These are phyloP conservation scores for Xyrauchen texanus DNA, from an alignment of 2,113 vertebrate species.

Conservation along the genomic window DNA sequence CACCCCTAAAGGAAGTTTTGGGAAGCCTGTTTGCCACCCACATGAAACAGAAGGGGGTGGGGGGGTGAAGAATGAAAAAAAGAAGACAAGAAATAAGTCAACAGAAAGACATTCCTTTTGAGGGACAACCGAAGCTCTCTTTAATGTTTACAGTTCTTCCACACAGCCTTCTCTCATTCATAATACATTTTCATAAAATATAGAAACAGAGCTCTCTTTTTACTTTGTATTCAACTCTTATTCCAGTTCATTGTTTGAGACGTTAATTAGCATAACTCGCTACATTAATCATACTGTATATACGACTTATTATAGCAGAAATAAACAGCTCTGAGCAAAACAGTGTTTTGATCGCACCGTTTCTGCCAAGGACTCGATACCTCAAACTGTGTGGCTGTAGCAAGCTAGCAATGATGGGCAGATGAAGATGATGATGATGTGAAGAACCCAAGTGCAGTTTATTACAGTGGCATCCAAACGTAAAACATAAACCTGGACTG, in stretches of 20 bases:
- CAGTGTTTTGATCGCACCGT: too few species aligned
- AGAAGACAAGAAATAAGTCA: background rate
- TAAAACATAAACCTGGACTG: too few species aligned
- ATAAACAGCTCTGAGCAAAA: background rate
- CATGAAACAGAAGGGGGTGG: slow-evolving; percentile 17
- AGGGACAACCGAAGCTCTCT: slow-evolving; percentile 45
- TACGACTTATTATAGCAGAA: background rate
- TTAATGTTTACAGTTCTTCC: background rate
- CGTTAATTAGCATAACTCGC: background rate
- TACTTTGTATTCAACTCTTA: background rate
- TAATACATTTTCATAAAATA: background rate
- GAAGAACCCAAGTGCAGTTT: too few species aligned
- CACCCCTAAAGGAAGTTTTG: background rate
- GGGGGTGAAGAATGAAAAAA: slow-evolving; percentile 27
- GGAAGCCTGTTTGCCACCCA: slow-evolving; percentile 30
- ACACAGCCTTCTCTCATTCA: slow-evolving; percentile 19
- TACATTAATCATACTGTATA: background rate
- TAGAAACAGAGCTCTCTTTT: background rate
- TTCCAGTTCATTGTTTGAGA: background rate
- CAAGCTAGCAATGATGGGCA: too few species aligned
- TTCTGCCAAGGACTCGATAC: too few species aligned
- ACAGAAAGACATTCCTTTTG: slow-evolving; percentile 23
- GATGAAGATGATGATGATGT: too few species aligned
- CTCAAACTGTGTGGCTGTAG: too few species aligned
- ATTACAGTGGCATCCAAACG: too few species aligned